Percentiles rank a stretch among this genome's conserved stretches.
These are phyloP conservation scores for Muscicapa striata DNA, from an alignment of 2,797 vertebrate species.

Conservation along the genomic window DNA sequence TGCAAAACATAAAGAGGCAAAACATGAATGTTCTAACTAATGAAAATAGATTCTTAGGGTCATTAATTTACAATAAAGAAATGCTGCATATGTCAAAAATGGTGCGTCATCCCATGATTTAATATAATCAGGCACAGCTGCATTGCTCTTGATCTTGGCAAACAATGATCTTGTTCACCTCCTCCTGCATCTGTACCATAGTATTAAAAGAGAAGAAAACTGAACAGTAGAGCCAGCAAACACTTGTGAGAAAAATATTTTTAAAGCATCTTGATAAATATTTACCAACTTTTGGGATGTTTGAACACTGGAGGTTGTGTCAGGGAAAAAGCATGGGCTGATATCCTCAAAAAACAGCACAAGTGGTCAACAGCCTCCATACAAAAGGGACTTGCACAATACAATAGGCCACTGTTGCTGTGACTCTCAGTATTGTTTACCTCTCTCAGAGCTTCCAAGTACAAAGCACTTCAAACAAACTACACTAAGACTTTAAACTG, in stretches of 20 bases:
- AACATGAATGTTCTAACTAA: constrained; percentile 51
- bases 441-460: constrained; percentile 63
- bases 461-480: constrained; percentile 61
- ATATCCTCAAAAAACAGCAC: constrained; percentile 55
- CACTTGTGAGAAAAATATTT: constrained; percentile 27
- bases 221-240: background rate
- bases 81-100: constrained; percentile 44
- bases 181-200: background rate
- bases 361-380: constrained; percentile 21
- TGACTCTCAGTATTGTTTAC: constrained; percentile 63
- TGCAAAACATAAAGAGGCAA: constrained; percentile 63
- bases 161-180: constrained; percentile 35
- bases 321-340: constrained; percentile 55
- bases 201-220: constrained; percentile 12
- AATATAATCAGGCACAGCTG: constrained; percentile 22
- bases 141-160: constrained; percentile 23
- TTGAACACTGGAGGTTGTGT: constrained; percentile 41
- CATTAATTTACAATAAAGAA: constrained; percentile 55
- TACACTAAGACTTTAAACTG: constrained; percentile 54
- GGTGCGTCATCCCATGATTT: constrained; percentile 30
- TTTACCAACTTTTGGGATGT: constrained; percentile 23
- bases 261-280: constrained; percentile 31
- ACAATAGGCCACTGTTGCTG: constrained; percentile 69
- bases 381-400: constrained; percentile 50
- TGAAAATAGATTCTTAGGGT: constrained; percentile 55